Base-by-base conservation (phyloP, 2,113 vertebrate species). In the Nerophis ophidion region DNA sequence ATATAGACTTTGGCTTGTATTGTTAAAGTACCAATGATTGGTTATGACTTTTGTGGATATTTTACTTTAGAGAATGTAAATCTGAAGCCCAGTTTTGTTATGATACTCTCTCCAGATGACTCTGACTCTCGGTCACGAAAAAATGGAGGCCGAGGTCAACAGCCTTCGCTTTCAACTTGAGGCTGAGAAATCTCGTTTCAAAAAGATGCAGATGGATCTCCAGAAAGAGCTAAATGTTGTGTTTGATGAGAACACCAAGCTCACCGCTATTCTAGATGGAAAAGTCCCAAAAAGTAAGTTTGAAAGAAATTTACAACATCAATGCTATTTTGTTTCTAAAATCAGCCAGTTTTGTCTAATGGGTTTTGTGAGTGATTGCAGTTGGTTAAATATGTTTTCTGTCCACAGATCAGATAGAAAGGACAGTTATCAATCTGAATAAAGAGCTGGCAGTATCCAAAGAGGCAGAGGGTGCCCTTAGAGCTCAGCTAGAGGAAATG, bases 261-360 rank as follows among this genome's bases (percentile, higher is more conserved):
- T 99, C 7, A 91, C 76, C 0, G 66, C 84, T 4, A 77, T 95
- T 51, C 59, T 95, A 33, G 91, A 94, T 44, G 93, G 91, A 42
- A 95, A 91, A 87, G 87, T 93, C 70, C 92, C 95, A 16, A 91
- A 92, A 92, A 91, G 95, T 98, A 88, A 5, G 83, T 68, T 26
- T 8, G 1, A n/a, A 26, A 4, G 33, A 35, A 35, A 11, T 13
- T 53, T 9, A 5, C 14, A 53, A 53, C 16, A 4, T 11, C 17
- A 50, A 7, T 16, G 17, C n/a, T 17, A 1, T 26, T 26, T 26
- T 26, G 26, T 26, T 26, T 26, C 26, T 26, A 26, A 26, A 26
- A 26, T 26, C 26, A 26, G 26, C 2, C 26, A 3, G 26, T 26
- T 26, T 26, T 3, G 26, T 26, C 26, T 26, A 26, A 26, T 14